Evolutionary conservation across 2,797 vertebrate species (phyloP).

Genomic region (Anisognathus igniventris): DNA sequence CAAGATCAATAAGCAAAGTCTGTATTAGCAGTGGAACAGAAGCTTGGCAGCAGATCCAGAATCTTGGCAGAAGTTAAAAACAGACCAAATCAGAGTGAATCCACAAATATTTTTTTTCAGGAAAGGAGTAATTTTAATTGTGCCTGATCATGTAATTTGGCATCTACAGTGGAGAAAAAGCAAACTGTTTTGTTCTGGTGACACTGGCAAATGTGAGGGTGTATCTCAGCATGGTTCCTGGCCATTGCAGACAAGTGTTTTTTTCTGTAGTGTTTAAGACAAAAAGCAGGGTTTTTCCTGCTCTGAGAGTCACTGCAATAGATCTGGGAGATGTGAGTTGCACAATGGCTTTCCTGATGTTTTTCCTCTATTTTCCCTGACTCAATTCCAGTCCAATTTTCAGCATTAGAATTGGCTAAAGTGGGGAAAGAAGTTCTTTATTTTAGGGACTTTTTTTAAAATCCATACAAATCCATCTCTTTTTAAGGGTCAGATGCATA

Average conservation of each 20-base stretch:
- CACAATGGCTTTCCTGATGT: background rate
- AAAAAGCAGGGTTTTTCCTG: background rate
- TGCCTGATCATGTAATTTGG: background rate
- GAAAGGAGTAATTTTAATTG: background rate
- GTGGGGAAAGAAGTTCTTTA: background rate
- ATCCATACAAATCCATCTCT: background rate
- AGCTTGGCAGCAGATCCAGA: background rate
- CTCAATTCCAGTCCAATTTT: background rate
- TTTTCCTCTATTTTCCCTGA: background rate
- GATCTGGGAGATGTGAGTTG: background rate
- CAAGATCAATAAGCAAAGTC: background rate
- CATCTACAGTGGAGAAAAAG: background rate
- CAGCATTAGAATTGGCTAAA: background rate
- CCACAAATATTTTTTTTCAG: background rate
- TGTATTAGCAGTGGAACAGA: background rate
- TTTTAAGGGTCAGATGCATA: background rate
- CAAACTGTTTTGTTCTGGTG: background rate
- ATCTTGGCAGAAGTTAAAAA: background rate
- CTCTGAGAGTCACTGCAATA: background rate
- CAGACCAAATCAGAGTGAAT: background rate
- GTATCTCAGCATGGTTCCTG: background rate
- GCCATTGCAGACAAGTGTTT: rapidly evolving
- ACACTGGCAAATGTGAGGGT: background rate
- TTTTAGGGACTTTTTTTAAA: background rate
- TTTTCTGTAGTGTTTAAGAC: background rate